Base-by-base conservation (phyloP, 2,113 vertebrate genomes). In the Ciconia maguari region DNA sequence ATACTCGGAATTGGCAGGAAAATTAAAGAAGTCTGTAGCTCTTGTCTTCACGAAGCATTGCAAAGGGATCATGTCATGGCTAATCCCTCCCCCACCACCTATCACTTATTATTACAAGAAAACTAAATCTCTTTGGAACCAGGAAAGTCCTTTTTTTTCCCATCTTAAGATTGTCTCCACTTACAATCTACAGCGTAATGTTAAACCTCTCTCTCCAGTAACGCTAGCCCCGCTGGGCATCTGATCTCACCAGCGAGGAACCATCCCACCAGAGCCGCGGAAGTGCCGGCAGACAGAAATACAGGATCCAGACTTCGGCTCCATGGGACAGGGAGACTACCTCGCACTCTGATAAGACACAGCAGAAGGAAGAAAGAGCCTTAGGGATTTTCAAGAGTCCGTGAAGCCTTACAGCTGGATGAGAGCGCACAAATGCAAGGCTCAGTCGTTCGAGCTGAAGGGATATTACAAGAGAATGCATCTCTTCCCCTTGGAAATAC, bases 331-430 rank as follows among this genome's bases (percentile, higher is more conserved):
- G 44, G 58, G 79, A 66, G 22, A n/a, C 46, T 21, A 57, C 87
- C 82, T 86, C 11, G 34, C 1, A 7, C 6, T 60, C 78, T 84
- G 94, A 90, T 95, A 96, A 97, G 82, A 54, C 11, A 2, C 87
- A 90, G 97, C 93, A 89, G 70, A 66, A 46, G 84, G 70, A 93
- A 77, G 81, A 36, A 79, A 44, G 55, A 82, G 80, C 94, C 89
- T 30, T 7, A 2, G 83, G 95, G 88, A 77, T 7, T 58, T 87
- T 14, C 49, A 62, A 3, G 85, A 89, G 61, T 1, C 29, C 0
- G 29, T 93, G 96, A 97, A 95, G 92, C 72, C 74, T 94, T 62
- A 34, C 91, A 97, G 96, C 96, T 96, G 96, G 91, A 78, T 1
- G 69, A 41, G 90, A 55, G 52, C 1, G 36, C 24, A 24, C 27